A percentile compares a stretch with the other conserved stretches of the same genome.
Conservation (phyloP, 2,113 vertebrate species). For the Symphodus melops region DNA sequence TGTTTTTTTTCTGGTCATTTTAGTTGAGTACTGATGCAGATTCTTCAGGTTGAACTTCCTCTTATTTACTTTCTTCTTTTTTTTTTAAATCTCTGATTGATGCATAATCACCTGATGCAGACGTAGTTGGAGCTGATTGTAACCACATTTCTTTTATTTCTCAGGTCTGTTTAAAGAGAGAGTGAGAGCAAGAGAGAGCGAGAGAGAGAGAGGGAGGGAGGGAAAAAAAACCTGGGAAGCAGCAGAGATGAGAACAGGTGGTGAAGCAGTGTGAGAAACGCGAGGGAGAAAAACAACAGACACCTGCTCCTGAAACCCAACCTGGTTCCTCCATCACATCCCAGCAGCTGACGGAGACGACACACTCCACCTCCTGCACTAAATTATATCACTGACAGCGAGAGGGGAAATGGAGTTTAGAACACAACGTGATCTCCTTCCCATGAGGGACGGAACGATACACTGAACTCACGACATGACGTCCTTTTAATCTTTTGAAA, state of each 20-base stretch:
- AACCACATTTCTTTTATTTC: neutral
- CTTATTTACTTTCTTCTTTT: no score
- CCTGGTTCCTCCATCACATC: slow-evolving; percentile 85
- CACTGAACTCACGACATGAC: no score
- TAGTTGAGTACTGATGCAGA: no score
- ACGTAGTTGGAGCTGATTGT: neutral
- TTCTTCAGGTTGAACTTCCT: no score
- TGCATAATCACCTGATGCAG: neutral
- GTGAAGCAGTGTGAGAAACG: slow-evolving; percentile 73
- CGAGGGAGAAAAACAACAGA: slow-evolving; percentile 80
- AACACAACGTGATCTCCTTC: no score
- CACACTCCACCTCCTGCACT: slow-evolving; percentile 45
- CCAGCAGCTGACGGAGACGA: slow-evolving; percentile 77
- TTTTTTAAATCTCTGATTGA: no score
- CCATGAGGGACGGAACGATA: no score
- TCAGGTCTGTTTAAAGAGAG: neutral
- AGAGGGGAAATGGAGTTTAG: neutral
- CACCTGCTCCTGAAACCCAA: slow-evolving; percentile 89
- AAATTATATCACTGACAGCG: slow-evolving; percentile 37
- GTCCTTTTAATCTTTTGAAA: no score
- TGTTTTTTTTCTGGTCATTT: no score
- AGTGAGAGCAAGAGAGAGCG: neutral
- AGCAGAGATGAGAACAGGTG: slow-evolving; percentile 86
- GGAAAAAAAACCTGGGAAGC: slow-evolving; percentile 36
- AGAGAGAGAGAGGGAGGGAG: no score